Percentiles rank a stretch among this genome's conserved stretches.
phyloP scores from a whole-genome alignment of 2,888 invertebrate species.

The Eupeodes latifasciatus region DNA sequence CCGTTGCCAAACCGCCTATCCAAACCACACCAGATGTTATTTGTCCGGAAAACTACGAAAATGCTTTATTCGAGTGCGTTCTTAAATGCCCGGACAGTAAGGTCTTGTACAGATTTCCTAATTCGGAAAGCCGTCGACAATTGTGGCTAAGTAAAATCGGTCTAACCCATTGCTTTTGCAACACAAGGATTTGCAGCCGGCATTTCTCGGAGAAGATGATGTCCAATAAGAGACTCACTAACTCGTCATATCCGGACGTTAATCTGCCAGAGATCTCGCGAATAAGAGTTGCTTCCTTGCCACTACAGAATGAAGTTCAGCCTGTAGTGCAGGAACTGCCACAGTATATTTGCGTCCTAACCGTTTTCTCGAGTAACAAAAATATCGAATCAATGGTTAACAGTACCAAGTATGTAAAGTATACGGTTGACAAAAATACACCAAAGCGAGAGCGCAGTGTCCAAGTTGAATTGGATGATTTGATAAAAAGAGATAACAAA shows the following conservation, averaged over 20 bases:
- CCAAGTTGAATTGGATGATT: slow-evolving; percentile 31
- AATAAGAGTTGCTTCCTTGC: slow-evolving; percentile 16
- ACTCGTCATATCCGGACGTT: slow-evolving; percentile 50
- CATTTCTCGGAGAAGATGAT: slow-evolving; percentile 64
- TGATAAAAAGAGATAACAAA: not conserved
- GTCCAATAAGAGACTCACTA: slow-evolving; percentile 13
- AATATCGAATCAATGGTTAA: slow-evolving; percentile 24
- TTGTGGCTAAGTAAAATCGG: slow-evolving; percentile 51
- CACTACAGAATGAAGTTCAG: not conserved
- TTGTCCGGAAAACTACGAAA: not conserved
- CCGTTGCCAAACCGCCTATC: not conserved
- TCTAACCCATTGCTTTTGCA: slow-evolving; percentile 46
- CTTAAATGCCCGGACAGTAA: slow-evolving; percentile 39
- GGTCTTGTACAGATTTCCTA: slow-evolving; percentile 49
- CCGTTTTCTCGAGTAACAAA: slow-evolving; percentile 26
- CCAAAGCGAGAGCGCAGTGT: slow-evolving; percentile 51
- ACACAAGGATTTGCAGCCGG: slow-evolving; percentile 47
- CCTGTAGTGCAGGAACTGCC: slow-evolving; percentile 24
- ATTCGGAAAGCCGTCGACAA: slow-evolving; percentile 18
- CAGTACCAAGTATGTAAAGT: slow-evolving; percentile 38
- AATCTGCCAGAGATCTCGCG: slow-evolving; percentile 40
- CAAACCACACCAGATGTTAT: not conserved
- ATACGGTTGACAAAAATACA: slow-evolving; percentile 11
- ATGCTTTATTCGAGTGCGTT: slow-evolving; percentile 35
- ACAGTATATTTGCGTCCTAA: slow-evolving; percentile 46